Evolutionary conservation across 2,888 invertebrate species (phyloP).

Genomic region (Diplolepis rosae): DNA sequence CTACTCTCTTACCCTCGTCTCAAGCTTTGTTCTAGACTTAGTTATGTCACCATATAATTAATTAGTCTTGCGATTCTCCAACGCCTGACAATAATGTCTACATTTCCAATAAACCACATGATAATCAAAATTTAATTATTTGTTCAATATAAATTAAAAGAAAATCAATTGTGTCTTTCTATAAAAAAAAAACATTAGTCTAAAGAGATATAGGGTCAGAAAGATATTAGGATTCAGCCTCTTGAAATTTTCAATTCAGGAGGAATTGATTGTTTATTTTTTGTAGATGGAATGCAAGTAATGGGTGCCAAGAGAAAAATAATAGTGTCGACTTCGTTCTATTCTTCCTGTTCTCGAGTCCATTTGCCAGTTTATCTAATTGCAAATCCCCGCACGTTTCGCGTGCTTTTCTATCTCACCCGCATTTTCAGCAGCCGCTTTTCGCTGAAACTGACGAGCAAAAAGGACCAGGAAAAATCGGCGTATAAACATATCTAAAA

Average conservation of each 20-base stretch:
- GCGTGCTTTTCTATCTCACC: slow-evolving; percentile 45
- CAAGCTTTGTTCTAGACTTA: slow-evolving; percentile 55
- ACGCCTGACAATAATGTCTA: background rate
- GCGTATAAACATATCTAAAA: slow-evolving; percentile 16
- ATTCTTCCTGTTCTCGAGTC: slow-evolving; percentile 28
- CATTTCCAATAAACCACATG: background rate
- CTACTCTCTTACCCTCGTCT: slow-evolving; percentile 4
- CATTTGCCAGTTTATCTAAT: slow-evolving; percentile 47
- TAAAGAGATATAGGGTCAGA: background rate
- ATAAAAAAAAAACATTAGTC: background rate
- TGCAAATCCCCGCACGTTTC: slow-evolving; percentile 49
- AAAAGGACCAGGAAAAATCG: slow-evolving; percentile 24
- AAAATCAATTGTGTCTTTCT: background rate
- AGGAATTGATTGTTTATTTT: background rate
- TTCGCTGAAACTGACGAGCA: slow-evolving; percentile 29
- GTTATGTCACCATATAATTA: slow-evolving; percentile 55
- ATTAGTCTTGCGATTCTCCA: slow-evolving; percentile 37
- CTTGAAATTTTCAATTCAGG: background rate
- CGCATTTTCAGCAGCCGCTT: slow-evolving; percentile 43
- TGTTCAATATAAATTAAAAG: background rate
- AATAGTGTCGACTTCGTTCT: slow-evolving; percentile 16
- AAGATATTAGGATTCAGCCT: no score
- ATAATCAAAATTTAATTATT: slow-evolving; percentile 1
- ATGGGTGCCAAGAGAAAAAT: background rate
- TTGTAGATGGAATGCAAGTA: background rate